Evolutionary conservation across 2,797 vertebrate genomes (phyloP).

Genomic region (Anas acuta): DNA sequence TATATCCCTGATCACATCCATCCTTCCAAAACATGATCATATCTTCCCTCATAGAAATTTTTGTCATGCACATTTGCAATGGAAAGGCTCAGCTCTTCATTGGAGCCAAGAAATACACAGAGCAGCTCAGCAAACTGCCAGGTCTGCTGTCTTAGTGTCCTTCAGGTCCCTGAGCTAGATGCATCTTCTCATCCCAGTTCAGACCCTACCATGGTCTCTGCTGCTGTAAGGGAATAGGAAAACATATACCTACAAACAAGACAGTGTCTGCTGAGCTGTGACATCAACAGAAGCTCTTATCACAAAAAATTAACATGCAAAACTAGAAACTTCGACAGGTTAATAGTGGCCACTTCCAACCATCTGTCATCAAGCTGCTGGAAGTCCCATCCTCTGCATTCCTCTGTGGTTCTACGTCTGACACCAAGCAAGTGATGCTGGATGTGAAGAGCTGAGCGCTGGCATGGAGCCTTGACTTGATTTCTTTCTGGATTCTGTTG

Average conservation of each 20-base stretch:
- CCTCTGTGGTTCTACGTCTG: neutral
- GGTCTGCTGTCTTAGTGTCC: neutral
- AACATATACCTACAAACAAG: accelerated
- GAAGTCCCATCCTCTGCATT: neutral
- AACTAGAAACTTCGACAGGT: neutral
- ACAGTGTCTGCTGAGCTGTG: neutral
- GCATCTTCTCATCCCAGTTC: neutral
- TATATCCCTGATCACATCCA: neutral
- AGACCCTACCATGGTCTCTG: neutral
- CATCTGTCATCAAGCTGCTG: neutral
- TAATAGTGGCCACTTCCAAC: neutral
- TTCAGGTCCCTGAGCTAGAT: neutral
- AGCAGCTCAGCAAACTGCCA: neutral
- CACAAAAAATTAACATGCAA: neutral
- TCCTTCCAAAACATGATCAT: neutral
- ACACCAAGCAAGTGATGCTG: neutral
- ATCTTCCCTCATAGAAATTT: neutral
- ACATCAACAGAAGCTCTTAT: neutral
- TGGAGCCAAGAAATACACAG: neutral
- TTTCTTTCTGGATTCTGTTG: neutral
- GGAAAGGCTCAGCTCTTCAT: neutral
- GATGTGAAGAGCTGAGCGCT: neutral
- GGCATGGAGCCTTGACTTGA: neutral
- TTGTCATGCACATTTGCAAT: neutral
- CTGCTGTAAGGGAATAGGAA: neutral